Evolutionary conservation across 1,140 invertebrate species (phyloP).

Genomic region (Drosophila rufa): DNA sequence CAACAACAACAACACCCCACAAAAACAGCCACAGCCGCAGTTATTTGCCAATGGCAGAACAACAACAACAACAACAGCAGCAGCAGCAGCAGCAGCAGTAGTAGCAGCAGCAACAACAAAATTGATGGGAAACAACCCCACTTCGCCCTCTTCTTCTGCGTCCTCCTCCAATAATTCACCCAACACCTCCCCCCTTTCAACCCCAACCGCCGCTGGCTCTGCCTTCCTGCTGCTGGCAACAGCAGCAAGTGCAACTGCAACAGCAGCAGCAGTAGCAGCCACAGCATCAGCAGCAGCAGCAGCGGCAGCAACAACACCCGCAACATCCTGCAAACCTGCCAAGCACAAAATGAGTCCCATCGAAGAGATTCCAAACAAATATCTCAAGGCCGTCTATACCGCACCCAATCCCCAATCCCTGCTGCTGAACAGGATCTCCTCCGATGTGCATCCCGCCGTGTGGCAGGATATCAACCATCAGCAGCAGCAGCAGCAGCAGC

Average conservation of each 20-base stretch:
- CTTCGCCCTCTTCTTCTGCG: conserved; percentile 3
- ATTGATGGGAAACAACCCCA: conserved; percentile 10
- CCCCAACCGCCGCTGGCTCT: conserved; percentile 1
- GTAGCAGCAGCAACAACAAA: conserved; percentile 22
- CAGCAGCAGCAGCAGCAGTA: conserved; percentile 5
- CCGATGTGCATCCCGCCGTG: not conserved
- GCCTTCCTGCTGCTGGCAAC: conserved; percentile 23
- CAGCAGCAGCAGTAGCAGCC: not conserved
- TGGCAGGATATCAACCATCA: conserved; percentile 5
- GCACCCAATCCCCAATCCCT: not conserved
- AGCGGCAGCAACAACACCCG: conserved; percentile 13
- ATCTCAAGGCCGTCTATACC: conserved; percentile 19
- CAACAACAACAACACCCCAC: conserved; percentile 46
- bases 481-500: conserved; percentile 15
- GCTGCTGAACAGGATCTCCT: not conserved
- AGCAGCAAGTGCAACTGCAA: conserved; percentile 21
- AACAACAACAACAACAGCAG: conserved; percentile 17
- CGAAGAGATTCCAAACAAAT: conserved; percentile 47
- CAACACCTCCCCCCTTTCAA: not conserved
- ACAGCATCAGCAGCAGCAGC: conserved; percentile 2
- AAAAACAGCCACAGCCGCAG: conserved; percentile 24
- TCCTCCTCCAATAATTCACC: conserved; percentile 15
- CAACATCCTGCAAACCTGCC: conserved; percentile 33
- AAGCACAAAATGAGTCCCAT: conserved; percentile 60
- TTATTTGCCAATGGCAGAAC: conserved; percentile 15